phyloP scores from a whole-genome alignment of 2,888 invertebrate genomes.

The Pegoplata infirma region DNA sequence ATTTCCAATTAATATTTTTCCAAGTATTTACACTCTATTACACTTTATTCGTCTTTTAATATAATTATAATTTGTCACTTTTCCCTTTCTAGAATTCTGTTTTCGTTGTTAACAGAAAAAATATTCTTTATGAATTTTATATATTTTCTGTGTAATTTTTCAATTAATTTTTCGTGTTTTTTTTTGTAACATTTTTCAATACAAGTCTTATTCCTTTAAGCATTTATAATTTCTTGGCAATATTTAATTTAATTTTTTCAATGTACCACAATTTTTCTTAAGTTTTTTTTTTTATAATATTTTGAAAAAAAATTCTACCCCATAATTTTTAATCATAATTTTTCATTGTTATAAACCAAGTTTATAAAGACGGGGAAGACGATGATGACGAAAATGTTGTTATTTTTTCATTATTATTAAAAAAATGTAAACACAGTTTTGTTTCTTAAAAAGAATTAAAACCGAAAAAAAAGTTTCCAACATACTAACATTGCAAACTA shows the following conservation, averaged over 20 bases:
- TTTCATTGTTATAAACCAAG: slow-evolving; percentile 56
- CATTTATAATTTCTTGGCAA: slow-evolving; percentile 58
- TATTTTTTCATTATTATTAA: slow-evolving; percentile 62
- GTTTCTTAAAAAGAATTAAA: slow-evolving; percentile 10
- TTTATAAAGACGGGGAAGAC: slow-evolving; percentile 23
- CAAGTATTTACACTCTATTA: too few species aligned
- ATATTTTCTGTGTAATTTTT: slow-evolving; percentile 13
- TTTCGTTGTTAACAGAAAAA: background rate
- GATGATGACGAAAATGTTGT: slow-evolving; percentile 50
- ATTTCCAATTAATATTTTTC: too few species aligned
- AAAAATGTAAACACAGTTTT: slow-evolving; percentile 35
- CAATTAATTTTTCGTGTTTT: slow-evolving; percentile 39
- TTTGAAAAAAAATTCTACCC: slow-evolving; percentile 19
- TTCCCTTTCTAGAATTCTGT: background rate
- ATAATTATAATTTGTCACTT: background rate
- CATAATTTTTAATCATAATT: slow-evolving; percentile 60
- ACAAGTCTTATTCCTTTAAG: slow-evolving; percentile 44
- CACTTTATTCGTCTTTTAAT: background rate
- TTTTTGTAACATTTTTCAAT: background rate
- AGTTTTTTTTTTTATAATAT: background rate
- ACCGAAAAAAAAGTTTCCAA: background rate
- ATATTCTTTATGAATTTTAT: background rate
- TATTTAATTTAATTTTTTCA: slow-evolving; percentile 59
- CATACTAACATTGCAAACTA: slow-evolving; percentile 27
- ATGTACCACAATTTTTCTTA: slow-evolving; percentile 15